phyloP scores from a whole-genome alignment of 2,797 vertebrate genomes.

The Catostomus latipinnis region DNA sequence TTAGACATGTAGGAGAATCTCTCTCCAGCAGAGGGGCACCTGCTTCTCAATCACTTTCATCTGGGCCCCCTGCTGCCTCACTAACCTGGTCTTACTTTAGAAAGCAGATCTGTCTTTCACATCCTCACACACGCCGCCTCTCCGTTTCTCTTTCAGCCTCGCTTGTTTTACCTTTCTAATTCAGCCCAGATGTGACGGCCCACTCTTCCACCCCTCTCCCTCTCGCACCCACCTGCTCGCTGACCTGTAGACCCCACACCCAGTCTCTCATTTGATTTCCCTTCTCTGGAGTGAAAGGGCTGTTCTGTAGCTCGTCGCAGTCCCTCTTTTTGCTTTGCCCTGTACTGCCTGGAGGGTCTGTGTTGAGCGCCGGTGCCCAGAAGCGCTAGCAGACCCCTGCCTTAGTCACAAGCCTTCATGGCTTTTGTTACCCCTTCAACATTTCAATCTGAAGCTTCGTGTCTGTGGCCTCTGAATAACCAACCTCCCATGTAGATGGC shows the following conservation, averaged over 20 bases:
- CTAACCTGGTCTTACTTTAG: constrained; percentile 84
- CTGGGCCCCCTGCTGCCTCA: constrained; percentile 81
- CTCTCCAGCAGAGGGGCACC: constrained; percentile 72
- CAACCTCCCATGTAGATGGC: no score
- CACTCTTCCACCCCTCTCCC: constrained; percentile 70
- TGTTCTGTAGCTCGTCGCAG: constrained; percentile 72
- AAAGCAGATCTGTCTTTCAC: constrained; percentile 80
- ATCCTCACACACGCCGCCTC: constrained; percentile 73
- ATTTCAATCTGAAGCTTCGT: constrained; percentile 66
- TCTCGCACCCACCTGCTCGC: constrained; percentile 82
- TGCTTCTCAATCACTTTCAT: constrained; percentile 89
- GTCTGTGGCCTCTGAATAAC: constrained; percentile 55
- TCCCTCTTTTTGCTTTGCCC: constrained; percentile 51
- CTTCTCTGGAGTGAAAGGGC: constrained; percentile 75
- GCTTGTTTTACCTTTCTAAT: constrained; percentile 88
- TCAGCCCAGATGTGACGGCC: constrained; percentile 81
- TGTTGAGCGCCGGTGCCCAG: constrained; percentile 64
- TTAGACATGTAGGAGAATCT: constrained; percentile 40
- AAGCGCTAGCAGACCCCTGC: constrained; percentile 62
- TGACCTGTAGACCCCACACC: constrained; percentile 74
- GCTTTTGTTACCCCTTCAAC: constrained; percentile 67
- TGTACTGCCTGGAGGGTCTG: constrained; percentile 70
- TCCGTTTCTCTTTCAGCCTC: constrained; percentile 76
- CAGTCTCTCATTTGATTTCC: constrained; percentile 76
- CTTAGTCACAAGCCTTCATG: constrained; percentile 53